phyloP scores from a whole-genome alignment of 2,888 invertebrate species.

The Galeruca laticollis region DNA sequence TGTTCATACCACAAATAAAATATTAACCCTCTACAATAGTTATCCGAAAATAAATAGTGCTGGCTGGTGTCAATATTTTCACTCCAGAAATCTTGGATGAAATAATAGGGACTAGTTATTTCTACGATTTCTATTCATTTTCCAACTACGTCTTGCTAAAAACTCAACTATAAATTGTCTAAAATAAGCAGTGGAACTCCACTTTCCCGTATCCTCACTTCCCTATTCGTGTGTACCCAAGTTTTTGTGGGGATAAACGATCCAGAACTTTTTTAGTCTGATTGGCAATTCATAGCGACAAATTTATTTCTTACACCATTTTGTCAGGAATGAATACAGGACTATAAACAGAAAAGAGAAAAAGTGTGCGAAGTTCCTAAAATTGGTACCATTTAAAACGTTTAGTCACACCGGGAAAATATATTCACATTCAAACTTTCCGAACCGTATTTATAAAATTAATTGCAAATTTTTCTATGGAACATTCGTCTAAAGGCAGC shows the following conservation, averaged over 20 bases:
- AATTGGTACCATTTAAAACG: background rate
- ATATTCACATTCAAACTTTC: no score
- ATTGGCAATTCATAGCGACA: background rate
- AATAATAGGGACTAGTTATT: no score
- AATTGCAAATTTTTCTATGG: no score
- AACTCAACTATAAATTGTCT: background rate
- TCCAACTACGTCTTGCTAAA: background rate
- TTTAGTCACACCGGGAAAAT: no score
- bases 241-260: background rate
- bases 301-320: conserved; percentile 3
- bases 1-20: no score
- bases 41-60: no score
- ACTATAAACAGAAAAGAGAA: background rate
- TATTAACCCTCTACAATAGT: no score
- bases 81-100: no score
- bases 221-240: background rate
- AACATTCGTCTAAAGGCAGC: no score
- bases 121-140: no score
- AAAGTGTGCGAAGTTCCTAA: background rate
- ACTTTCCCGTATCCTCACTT: background rate
- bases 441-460: no score
- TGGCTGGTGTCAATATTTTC: no score
- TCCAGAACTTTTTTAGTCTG: conserved; percentile 9
- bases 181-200: background rate
- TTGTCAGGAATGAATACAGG: background rate